Conservation (phyloP, 2,113 vertebrate species). For the Nansenia antarctica region DNA sequence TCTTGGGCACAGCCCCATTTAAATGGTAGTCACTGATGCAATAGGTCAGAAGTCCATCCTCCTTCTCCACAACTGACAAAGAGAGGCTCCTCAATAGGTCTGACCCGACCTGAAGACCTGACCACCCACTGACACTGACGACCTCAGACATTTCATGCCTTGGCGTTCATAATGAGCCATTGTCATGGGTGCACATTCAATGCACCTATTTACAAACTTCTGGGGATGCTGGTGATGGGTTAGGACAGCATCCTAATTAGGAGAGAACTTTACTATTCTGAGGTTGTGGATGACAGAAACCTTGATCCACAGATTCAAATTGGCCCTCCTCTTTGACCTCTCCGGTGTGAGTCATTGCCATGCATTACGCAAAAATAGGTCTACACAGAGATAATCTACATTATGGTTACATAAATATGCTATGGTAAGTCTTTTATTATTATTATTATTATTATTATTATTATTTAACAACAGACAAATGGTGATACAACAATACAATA, state of each 20-base stretch:
- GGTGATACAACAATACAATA: too few species aligned
- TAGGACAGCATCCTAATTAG: background rate
- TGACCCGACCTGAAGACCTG: conserved; percentile 6
- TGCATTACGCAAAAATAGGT: too few species aligned
- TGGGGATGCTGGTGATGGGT: too few species aligned
- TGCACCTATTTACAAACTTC: background rate
- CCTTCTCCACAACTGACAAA: background rate
- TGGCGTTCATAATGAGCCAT: background rate
- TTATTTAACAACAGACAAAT: too few species aligned
- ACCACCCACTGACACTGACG: background rate
- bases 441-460: too few species aligned
- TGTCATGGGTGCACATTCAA: background rate
- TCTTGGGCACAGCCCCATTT: background rate
- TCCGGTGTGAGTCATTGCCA: too few species aligned
- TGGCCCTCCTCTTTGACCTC: too few species aligned
- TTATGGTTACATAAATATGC: too few species aligned
- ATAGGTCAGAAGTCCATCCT: conserved; percentile 11
- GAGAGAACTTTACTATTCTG: background rate
- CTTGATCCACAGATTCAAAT: too few species aligned
- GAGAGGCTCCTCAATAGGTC: conserved; percentile 1
- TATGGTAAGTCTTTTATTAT: too few species aligned
- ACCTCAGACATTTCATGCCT: background rate
- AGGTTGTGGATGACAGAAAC: too few species aligned
- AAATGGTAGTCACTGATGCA: background rate
- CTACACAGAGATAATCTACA: too few species aligned